Base-by-base conservation (phyloP, 2,888 invertebrate species). In the Sarcophaga subvicina region DNA sequence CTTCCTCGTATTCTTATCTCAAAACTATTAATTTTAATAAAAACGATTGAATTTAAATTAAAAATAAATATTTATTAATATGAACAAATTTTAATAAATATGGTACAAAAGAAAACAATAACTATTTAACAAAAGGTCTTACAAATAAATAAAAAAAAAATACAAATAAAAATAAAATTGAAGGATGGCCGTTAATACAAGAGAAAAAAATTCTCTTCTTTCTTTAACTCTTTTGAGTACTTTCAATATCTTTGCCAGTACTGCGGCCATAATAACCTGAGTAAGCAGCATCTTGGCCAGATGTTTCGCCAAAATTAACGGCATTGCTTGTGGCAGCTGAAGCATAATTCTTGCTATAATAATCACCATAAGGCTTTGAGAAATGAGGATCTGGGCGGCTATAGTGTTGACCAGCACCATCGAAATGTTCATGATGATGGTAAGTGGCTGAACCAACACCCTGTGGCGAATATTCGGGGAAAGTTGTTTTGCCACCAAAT, bases 401-500 rank as follows among this genome's bases (percentile, higher is more conserved):
- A 83, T 93, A 93, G 84, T 89, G 91, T 14, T 91, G 91, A 54
- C 91, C 88, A 86, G 85, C 88, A 11, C 89, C 90, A 22, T 91
- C 90, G 22, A 90, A 93, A 88, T 94, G 94, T 64, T 94, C 94
- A 84, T 93, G 91, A 76, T 91, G 94, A 93, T 91, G 95, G 63
- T 90, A 94, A n/a, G 95, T 95, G 1, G 95, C 95, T 12, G 96
- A 94, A 3, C 96, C 97, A 6, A 97, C 94, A n/a, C 97, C 97
- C 72, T 96, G 96, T 0, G 96, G 95, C 0, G 95, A 95, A 91
- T 97, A 97, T 89, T 96, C 96, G 25, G 92, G 92, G 83, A 92
- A 91, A 0, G 95, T 95, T 71, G 90, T 90, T 82, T 92, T 92
- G 83, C 82, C 88, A 73, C 91, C 92, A 66, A 93, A 93, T 3